Evolutionary conservation across 2,113 vertebrate species (phyloP).

Genomic region (Pterocles burchelli): DNA sequence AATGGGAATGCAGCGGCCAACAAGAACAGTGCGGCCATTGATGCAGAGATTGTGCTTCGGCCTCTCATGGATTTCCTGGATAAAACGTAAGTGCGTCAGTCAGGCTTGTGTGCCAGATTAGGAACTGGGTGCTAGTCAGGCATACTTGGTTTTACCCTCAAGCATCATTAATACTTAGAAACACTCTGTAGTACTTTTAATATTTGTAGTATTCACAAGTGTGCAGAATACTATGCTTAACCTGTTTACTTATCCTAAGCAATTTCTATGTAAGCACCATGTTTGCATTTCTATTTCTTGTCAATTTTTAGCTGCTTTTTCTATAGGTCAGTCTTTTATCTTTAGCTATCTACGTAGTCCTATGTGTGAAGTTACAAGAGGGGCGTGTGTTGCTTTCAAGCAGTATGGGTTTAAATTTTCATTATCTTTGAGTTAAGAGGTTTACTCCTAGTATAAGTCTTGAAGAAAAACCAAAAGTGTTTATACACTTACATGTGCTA

Average conservation of each 20-base stretch:
- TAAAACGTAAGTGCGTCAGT: constrained; percentile 84
- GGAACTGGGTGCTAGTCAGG: background rate
- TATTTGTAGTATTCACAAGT: background rate
- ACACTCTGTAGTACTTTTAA: background rate
- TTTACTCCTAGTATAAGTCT: background rate
- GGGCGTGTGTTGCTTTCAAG: background rate
- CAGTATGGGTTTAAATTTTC: background rate
- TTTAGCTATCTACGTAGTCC: background rate
- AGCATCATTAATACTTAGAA: background rate
- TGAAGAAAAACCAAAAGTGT: background rate
- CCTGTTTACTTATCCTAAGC: background rate
- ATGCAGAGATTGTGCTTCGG: constrained; percentile 89
- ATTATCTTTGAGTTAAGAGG: background rate
- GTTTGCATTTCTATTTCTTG: background rate
- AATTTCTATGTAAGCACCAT: background rate
- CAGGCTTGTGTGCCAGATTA: background rate
- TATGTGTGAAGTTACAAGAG: background rate
- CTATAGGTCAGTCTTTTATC: background rate
- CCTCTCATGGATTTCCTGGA: constrained; percentile 97
- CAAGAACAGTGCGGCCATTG: constrained; percentile 88
- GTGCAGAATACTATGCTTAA: background rate
- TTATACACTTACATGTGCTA: background rate
- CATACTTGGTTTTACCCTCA: background rate
- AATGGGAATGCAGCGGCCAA: constrained; percentile 75
- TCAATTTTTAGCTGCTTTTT: background rate